Evolutionary conservation across 1,140 invertebrate species (phyloP), one percentile per base, ranked within the genome.

Genomic region (Brachionus koreanus): DNA sequence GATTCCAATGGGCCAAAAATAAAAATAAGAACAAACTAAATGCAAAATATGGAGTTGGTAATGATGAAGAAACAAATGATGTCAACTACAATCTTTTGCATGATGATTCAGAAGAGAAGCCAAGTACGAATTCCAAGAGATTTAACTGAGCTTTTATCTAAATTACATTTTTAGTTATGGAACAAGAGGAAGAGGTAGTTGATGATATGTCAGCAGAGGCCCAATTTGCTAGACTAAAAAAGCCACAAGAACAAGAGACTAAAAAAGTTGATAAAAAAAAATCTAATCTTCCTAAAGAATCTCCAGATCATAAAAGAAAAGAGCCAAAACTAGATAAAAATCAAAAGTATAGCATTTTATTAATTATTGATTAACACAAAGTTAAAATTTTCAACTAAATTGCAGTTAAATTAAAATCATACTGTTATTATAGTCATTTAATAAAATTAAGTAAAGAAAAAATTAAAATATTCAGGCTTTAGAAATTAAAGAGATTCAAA

Each of bases 171-270:
- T 13, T n/a, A 33, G 33, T 4, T n/a, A 65, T 65, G 16, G 16
- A 37, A 69, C 5, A 6, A 16, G 33, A 46, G 7, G 42, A 74
- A 74, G 69, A 74, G 43, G 69, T 46, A 7, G 25, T 74, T 74
- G 69, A 74, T 74, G 69, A 74, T 9, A 74, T 74, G 69, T 74
- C 69, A 23, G 42, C 39, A 13, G 69, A 74, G n/a, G 69, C 69
- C 16, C 16, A 46, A 29, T 74, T 74, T 46, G 4, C 69, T 74
- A 23, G 10, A 43, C 12, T 74, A 12, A 74, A 74, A 12, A 74
- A 74, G 13, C 33, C 67, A 0, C 16, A 74, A 13, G 23, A 74
- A 12, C 9, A 23, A 13, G 3, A 74, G 12, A 49, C 19, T 25
- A 46, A 23, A 74, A 74, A 74, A 25, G n/a, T 23, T 12, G 29